These are phyloP conservation scores for Cheilosia impressa DNA, from an alignment of 2,888 invertebrate genomes.

Conservation along the genomic window DNA sequence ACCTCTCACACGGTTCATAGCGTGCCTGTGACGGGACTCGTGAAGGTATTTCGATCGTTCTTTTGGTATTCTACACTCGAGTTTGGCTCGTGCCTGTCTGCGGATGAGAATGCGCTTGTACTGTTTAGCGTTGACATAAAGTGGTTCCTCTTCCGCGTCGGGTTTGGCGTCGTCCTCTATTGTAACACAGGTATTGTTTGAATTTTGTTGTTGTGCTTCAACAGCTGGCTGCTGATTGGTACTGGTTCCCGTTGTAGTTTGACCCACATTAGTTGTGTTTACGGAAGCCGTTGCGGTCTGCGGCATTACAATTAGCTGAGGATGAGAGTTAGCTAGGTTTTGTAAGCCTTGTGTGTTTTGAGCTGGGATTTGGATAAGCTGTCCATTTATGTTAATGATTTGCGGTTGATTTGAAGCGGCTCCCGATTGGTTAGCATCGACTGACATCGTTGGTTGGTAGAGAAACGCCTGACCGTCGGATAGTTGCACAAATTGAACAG, in stretches of 20 bases:
- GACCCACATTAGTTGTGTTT: constrained; percentile 73
- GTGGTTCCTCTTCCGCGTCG: constrained; percentile 93
- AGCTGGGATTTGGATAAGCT: constrained; percentile 82
- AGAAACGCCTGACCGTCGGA: constrained; percentile 97
- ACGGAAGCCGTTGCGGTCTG: constrained; percentile 77
- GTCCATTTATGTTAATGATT: constrained; percentile 85
- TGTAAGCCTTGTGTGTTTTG: constrained; percentile 71
- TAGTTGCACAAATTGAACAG: constrained; percentile 93
- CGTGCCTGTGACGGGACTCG: constrained; percentile 97
- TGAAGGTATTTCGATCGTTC: constrained; percentile 99
- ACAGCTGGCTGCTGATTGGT: constrained; percentile 60
- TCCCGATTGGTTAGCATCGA: constrained; percentile 82
- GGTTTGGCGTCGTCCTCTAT: constrained; percentile 80
- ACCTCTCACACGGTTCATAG: constrained; percentile 98
- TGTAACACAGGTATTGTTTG: constrained; percentile 47
- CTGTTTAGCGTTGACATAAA: constrained; percentile 99
- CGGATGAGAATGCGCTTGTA: constrained; percentile 98
- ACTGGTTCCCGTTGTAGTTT: constrained; percentile 76
- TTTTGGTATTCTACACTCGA: constrained; percentile 98
- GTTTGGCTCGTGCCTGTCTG: constrained; percentile 95
- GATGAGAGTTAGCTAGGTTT: constrained; percentile 72
- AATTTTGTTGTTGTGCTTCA: constrained; percentile 64
- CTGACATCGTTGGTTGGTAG: constrained; percentile 86
- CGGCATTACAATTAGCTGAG: constrained; percentile 77
- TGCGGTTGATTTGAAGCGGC: constrained; percentile 84